Conservation (phyloP, 1,140 invertebrate genomes). For the Amyelois transitella region DNA sequence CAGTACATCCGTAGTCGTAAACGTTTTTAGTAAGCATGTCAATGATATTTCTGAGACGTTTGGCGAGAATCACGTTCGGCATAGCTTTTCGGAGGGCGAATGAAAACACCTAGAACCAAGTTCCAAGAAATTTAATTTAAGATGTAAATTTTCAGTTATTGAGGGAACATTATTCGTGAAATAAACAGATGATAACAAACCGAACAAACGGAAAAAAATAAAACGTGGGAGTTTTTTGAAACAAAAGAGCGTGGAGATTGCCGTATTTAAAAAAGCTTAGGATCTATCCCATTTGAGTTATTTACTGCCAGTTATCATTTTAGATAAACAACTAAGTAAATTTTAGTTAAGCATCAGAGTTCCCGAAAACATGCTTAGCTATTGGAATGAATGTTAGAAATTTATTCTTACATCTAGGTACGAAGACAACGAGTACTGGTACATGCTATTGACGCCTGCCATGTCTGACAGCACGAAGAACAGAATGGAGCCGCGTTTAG, state of each 20-base stretch:
- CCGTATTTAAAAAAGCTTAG: too few species aligned
- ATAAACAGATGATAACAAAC: not conserved
- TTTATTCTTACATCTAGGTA: constrained; percentile 80
- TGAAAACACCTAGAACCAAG: constrained; percentile 83
- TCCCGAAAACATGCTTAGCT: too few species aligned
- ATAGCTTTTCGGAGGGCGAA: constrained; percentile 86
- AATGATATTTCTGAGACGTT: constrained; percentile 87
- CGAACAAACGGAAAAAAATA: too few species aligned
- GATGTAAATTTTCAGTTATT: too few species aligned
- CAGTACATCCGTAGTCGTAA: constrained; percentile 92
- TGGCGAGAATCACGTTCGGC: constrained; percentile 81
- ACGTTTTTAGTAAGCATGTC: constrained; percentile 88
- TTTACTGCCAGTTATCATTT: too few species aligned
- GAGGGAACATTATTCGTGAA: not conserved
- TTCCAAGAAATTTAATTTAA: too few species aligned
- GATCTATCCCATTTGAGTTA: too few species aligned
- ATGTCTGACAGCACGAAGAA: constrained; percentile 93
- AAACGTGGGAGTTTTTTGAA: too few species aligned
- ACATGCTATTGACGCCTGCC: constrained; percentile 90
- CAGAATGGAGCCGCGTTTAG: constrained; percentile 88
- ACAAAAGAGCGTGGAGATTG: too few species aligned
- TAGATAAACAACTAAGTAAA: too few species aligned
- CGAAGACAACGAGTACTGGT: constrained; percentile 89
- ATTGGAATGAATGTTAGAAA: too few species aligned
- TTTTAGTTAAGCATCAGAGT: too few species aligned